These are phyloP conservation scores for Gyrodactylus bullatarudis DNA, from an alignment of 1,140 invertebrate genomes.

Conservation along the genomic window DNA sequence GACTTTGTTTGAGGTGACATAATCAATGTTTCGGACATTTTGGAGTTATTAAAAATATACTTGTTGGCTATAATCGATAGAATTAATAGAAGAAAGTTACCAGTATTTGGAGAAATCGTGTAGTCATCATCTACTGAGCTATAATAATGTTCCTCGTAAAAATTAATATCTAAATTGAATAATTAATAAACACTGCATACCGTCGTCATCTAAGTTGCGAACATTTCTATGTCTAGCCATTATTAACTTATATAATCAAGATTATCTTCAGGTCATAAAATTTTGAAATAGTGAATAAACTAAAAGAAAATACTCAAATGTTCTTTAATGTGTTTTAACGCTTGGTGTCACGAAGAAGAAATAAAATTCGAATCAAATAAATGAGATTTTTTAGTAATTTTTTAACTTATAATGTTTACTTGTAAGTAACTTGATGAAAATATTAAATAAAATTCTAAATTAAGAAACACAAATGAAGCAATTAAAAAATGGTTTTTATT, in stretches of 20 bases:
- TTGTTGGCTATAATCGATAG: not conserved
- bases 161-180: not conserved
- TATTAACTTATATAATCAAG: not conserved
- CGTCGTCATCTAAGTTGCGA: not conserved
- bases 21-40: not conserved
- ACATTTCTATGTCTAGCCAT: not conserved
- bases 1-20: not conserved
- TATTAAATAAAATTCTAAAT: too few relatives aligned
- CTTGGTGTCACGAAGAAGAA: too few relatives aligned
- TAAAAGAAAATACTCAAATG: too few relatives aligned
- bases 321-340: too few relatives aligned
- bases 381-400: too few relatives aligned
- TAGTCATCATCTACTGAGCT: not conserved
- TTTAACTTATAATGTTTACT: too few relatives aligned
- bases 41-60: not conserved
- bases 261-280: too few relatives aligned
- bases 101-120: not conserved
- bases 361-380: too few relatives aligned
- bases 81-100: not conserved
- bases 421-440: too few relatives aligned
- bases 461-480: too few relatives aligned
- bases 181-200: not conserved
- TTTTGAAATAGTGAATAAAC: too few relatives aligned
- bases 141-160: not conserved
- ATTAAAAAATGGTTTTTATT: too few relatives aligned